Evolutionary conservation across 2,113 vertebrate genomes (phyloP).

Genomic region (Papio anubis): DNA sequence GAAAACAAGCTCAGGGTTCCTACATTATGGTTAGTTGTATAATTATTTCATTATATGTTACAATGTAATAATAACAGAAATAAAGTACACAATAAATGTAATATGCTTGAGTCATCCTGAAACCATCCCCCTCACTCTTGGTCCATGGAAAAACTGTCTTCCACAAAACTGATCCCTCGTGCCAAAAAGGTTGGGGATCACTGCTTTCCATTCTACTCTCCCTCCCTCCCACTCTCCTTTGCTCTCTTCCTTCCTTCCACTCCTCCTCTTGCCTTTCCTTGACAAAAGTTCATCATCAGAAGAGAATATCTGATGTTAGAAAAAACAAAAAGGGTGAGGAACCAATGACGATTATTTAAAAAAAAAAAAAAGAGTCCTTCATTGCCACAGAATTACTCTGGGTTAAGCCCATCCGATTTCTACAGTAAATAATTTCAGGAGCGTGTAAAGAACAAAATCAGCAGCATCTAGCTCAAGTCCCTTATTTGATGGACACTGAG

Average conservation of each 20-base stretch:
- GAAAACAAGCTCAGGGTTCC: too few relatives aligned
- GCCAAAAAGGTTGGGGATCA: too few relatives aligned
- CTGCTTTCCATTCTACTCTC: background rate
- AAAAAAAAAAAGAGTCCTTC: background rate
- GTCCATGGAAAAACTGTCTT: too few relatives aligned
- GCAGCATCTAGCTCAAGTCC: background rate
- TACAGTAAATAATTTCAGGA: background rate
- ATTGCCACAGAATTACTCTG: background rate
- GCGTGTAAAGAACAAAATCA: background rate
- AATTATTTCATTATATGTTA: too few relatives aligned
- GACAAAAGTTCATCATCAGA: background rate
- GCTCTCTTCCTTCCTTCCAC: background rate
- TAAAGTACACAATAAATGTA: too few relatives aligned
- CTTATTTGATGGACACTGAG: background rate
- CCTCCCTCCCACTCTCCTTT: background rate
- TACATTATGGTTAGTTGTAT: too few relatives aligned
- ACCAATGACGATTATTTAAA: background rate
- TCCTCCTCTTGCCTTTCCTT: background rate
- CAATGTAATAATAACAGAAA: too few relatives aligned
- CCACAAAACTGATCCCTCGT: too few relatives aligned
- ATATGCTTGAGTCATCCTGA: too few relatives aligned
- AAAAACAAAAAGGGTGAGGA: background rate
- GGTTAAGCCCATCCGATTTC: background rate
- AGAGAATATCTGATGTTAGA: background rate
- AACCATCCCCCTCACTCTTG: too few relatives aligned